phyloP scores from a whole-genome alignment of 1,140 invertebrate species.

The Aphaenogaster floridana region DNA sequence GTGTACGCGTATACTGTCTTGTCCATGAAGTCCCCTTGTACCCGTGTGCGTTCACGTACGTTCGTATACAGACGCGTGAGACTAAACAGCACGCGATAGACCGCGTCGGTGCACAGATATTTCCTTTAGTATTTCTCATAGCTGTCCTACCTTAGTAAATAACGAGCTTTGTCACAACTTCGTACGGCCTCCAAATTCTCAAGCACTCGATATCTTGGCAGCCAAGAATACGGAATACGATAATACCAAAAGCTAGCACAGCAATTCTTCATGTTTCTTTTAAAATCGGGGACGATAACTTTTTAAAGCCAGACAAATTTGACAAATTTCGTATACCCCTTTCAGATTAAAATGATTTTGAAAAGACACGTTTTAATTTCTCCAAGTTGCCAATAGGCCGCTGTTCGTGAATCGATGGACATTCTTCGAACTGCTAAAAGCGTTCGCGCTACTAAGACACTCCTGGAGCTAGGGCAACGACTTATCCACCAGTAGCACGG shows the following conservation, averaged over 20 bases:
- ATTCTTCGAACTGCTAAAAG: conserved; percentile 68
- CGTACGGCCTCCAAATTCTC: conserved; percentile 13
- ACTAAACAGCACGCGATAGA: conserved; percentile 72
- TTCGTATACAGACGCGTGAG: conserved; percentile 14
- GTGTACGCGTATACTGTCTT: conserved; percentile 20
- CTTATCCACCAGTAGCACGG: conserved; percentile 79
- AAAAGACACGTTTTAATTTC: not conserved
- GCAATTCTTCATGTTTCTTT: not conserved
- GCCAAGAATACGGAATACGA: not conserved
- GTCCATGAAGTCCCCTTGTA: not conserved
- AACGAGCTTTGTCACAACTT: conserved; percentile 50
- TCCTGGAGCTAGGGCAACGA: conserved; percentile 69
- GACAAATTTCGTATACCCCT: not conserved
- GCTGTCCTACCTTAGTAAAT: conserved; percentile 74
- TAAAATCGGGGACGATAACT: not conserved
- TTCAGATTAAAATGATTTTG: not conserved
- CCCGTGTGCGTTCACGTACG: conserved; percentile 21
- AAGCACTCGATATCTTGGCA: not conserved
- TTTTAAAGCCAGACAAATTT: not conserved
- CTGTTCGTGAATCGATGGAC: conserved; percentile 19
- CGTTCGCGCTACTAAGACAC: conserved; percentile 54
- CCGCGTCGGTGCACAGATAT: conserved; percentile 67
- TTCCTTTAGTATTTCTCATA: conserved; percentile 71
- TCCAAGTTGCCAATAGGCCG: not conserved
- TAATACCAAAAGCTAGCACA: not conserved